These are phyloP conservation scores for Smutsia temminckii DNA, from an alignment of 2,797 vertebrate species.

Conservation along the genomic window DNA sequence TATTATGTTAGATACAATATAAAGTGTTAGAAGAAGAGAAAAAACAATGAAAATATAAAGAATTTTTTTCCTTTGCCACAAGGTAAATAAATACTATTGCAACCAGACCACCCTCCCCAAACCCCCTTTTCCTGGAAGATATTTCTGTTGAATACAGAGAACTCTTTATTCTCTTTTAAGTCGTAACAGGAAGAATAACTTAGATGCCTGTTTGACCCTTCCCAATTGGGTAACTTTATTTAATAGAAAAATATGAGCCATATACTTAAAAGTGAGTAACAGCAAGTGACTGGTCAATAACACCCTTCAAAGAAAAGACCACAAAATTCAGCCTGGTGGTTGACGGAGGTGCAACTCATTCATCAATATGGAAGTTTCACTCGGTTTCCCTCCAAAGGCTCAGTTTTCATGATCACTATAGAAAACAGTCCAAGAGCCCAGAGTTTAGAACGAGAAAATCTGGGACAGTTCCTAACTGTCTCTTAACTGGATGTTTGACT, in stretches of 20 bases:
- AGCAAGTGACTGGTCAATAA: slow-evolving; percentile 53
- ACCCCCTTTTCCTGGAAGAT: background rate
- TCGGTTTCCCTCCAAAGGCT: slow-evolving; percentile 39
- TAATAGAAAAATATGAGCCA: slow-evolving; percentile 40
- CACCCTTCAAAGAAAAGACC: slow-evolving; percentile 30
- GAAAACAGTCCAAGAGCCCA: background rate
- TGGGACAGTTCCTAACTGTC: background rate
- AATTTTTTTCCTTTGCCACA: background rate
- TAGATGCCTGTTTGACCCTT: slow-evolving; percentile 66
- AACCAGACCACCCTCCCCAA: background rate
- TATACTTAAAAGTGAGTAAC: slow-evolving; percentile 47
- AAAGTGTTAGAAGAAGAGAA: background rate
- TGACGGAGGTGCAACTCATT: background rate
- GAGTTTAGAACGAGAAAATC: background rate
- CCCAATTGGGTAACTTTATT: slow-evolving; percentile 42
- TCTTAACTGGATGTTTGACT: background rate
- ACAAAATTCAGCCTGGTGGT: background rate
- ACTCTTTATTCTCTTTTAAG: slow-evolving; percentile 72
- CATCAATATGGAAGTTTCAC: slow-evolving; percentile 6
- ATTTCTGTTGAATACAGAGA: slow-evolving; percentile 68
- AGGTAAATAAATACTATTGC: background rate
- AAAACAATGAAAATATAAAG: background rate
- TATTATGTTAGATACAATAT: background rate
- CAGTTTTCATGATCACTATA: background rate
- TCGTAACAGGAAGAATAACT: slow-evolving; percentile 63